Conservation (phyloP, 2,888 invertebrate genomes). For the Petrolisthes manimaculis region DNA sequence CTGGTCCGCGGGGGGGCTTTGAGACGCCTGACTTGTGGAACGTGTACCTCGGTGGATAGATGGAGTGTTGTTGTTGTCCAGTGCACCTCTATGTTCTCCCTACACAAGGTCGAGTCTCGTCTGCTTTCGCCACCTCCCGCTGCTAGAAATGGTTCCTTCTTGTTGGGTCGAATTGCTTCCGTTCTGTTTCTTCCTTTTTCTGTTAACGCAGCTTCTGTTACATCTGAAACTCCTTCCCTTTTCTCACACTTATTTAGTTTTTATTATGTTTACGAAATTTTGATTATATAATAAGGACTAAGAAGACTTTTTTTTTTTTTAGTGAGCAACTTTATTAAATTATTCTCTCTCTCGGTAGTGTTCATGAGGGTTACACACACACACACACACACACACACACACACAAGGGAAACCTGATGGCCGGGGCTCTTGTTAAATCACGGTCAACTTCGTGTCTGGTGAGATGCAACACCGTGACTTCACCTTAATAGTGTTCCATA, state of each 20-base stretch:
- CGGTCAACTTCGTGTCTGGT: no score
- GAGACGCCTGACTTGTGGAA: conserved; percentile 28
- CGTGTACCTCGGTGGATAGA: conserved; percentile 12
- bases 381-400: no score
- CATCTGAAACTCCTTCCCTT: neutral
- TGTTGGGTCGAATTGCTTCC: neutral
- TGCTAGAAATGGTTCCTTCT: neutral
- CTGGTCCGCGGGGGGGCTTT: conserved; percentile 21
- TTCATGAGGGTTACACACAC: no score
- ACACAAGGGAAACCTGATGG: no score
- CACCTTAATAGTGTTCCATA: no score
- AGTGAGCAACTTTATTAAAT: no score
- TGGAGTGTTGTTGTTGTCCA: neutral
- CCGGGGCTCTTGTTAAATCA: no score
- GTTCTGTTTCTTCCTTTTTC: neutral
- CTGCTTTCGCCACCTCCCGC: conserved; percentile 4
- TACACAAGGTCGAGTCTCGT: neutral
- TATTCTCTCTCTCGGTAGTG: no score
- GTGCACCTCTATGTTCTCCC: conserved; percentile 6
- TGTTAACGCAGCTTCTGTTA: neutral
- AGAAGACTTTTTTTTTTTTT: no score
- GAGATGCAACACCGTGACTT: no score
- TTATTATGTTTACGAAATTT: neutral
- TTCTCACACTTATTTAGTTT: neutral
- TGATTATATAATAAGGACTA: no score